These are phyloP conservation scores for Sciurus carolinensis DNA, from an alignment of 2,797 vertebrate genomes.

Conservation along the genomic window DNA sequence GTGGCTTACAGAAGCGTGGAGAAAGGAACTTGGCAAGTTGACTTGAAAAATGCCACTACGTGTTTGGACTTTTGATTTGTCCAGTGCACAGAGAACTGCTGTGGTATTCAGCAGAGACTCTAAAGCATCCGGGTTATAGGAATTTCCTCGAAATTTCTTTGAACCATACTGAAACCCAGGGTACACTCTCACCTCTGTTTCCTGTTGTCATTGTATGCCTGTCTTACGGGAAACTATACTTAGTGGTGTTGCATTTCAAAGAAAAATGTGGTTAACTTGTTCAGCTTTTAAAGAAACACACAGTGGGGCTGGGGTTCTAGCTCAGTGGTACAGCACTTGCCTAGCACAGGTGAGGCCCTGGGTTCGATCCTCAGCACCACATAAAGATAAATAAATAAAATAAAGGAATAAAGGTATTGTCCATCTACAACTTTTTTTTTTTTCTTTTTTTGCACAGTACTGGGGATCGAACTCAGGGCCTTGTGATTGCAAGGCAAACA, in stretches of 20 bases:
- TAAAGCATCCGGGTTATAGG: slow-evolving; percentile 25
- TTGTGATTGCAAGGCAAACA: too few species aligned
- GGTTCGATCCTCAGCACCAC: too few species aligned
- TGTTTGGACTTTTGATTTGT: not conserved
- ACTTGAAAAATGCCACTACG: not conserved
- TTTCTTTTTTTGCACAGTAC: too few species aligned
- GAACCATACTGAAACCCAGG: slow-evolving; percentile 67
- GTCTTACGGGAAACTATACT: slow-evolving; percentile 74
- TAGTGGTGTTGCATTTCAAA: slow-evolving; percentile 62
- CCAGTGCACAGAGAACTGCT: not conserved
- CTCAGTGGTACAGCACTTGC: too few species aligned
- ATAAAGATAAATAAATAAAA: too few species aligned
- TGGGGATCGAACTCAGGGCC: too few species aligned
- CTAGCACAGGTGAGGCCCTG: too few species aligned
- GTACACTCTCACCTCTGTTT: slow-evolving; percentile 63
- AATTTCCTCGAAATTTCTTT: slow-evolving; percentile 84
- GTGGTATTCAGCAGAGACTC: not conserved
- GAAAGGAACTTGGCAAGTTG: not conserved
- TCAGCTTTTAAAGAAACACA: slow-evolving; percentile 27
- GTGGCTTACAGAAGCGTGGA: not conserved
- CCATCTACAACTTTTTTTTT: too few species aligned
- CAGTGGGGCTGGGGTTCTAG: too few species aligned
- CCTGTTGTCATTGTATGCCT: slow-evolving; percentile 64
- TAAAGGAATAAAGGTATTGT: too few species aligned
- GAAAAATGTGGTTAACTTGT: slow-evolving; percentile 71